Evolutionary conservation across 2,888 invertebrate species (phyloP).

Genomic region (Leptinotarsa haldemani): DNA sequence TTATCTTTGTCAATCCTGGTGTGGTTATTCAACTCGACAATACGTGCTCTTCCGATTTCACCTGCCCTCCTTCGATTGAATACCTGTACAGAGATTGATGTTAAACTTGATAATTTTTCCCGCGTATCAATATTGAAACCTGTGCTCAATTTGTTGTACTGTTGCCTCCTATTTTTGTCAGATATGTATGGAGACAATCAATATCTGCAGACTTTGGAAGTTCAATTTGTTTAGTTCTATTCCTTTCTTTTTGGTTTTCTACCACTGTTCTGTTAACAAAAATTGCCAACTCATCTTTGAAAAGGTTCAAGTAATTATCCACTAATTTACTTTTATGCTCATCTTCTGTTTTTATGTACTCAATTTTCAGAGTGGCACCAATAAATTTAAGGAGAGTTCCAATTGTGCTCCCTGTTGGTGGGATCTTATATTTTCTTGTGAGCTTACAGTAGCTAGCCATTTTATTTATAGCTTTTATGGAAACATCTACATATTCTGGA

Average conservation of each 20-base stretch:
- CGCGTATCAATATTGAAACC: neutral
- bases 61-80: no score
- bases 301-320: constrained; percentile 26
- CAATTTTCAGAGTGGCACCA: constrained; percentile 28
- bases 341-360: constrained; percentile 27
- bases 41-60: no score
- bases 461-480: constrained; percentile 40
- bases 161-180: constrained; percentile 5
- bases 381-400: constrained; percentile 45
- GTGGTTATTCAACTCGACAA: no score
- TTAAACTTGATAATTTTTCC: no score
- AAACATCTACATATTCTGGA: constrained; percentile 40
- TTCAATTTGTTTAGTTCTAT: constrained; percentile 14
- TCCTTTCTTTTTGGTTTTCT: constrained; percentile 23
- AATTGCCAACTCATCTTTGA: constrained; percentile 17
- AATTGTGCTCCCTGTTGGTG: constrained; percentile 40
- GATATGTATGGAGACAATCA: constrained; percentile 17
- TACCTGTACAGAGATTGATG: no score
- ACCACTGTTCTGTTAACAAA: constrained; percentile 25
- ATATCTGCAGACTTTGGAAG: constrained; percentile 16
- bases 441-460: constrained; percentile 33
- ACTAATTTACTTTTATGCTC: constrained; percentile 22
- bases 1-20: no score
- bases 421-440: constrained; percentile 34
- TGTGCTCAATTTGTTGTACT: constrained; percentile 28